Conservation (phyloP, 1,140 invertebrate genomes). For the Adelges cooleyi region DNA sequence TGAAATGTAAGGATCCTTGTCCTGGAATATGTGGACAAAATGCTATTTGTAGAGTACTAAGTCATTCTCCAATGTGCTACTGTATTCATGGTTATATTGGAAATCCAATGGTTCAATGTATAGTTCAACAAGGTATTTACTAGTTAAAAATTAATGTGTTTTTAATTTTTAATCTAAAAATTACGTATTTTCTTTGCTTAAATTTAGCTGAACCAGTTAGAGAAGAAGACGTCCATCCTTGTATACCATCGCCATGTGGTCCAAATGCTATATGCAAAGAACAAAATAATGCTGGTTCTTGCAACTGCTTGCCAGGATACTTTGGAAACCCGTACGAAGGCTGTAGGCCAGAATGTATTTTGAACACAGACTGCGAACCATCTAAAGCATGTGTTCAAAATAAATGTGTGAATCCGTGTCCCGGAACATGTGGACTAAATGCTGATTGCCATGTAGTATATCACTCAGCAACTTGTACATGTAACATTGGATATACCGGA, state of each 20-base stretch:
- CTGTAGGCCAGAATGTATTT: constrained; percentile 59
- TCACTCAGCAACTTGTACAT: constrained; percentile 60
- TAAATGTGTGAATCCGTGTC: constrained; percentile 63
- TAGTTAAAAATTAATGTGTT: background rate
- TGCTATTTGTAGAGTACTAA: constrained; percentile 43
- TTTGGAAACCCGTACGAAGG: constrained; percentile 58
- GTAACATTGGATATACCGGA: constrained; percentile 55
- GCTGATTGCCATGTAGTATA: constrained; percentile 62
- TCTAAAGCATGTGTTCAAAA: constrained; percentile 60
- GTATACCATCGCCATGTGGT: constrained; percentile 55
- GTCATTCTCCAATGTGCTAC: constrained; percentile 42
- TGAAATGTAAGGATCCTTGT: constrained; percentile 46
- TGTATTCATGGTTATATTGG: constrained; percentile 42
- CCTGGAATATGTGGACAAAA: constrained; percentile 44
- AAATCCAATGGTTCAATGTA: constrained; percentile 42
- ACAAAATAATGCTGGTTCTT: constrained; percentile 51
- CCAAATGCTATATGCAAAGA: constrained; percentile 54
- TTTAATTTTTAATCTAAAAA: background rate
- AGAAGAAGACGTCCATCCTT: constrained; percentile 39
- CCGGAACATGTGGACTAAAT: constrained; percentile 59
- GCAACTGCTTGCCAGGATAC: constrained; percentile 52
- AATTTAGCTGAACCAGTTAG: constrained; percentile 27
- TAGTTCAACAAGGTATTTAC: constrained; percentile 27
- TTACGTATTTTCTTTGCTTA: background rate
- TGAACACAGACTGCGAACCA: constrained; percentile 58